Base-by-base conservation (phyloP, 1,140 invertebrate genomes). In the Neodiprion lecontei region DNA sequence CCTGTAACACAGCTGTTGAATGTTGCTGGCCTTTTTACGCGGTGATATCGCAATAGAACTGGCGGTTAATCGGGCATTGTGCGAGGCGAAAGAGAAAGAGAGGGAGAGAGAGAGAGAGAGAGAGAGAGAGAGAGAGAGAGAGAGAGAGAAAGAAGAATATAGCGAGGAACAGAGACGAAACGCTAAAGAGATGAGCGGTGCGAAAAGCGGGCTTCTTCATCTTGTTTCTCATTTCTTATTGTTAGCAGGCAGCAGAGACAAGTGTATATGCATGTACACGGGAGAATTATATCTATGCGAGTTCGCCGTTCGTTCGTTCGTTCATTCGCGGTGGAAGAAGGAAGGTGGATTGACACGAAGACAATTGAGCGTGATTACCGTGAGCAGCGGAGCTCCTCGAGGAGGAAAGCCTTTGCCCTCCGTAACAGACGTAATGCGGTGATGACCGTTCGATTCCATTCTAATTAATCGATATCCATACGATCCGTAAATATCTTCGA, bases 11-110 rank as follows among this genome's bases (percentile, higher is more conserved):
- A 40, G 5, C 28, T 40, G 28, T 40, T 40, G 28, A 3, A 40
- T 40, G 2, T 40, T 40, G 28, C 28, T 40, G 28, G 28, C 28
- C 28, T 40, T 40, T 40, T 2, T 5, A 40, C 28, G 28, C 5
- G 28, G 28, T 40, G 28, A 40, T 40, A 40, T 40, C 28, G 28
- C 28, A 40, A 40, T 40, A 61, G 7, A 12, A 72, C 61, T 12
- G 40, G 70, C 61, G n/a, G 21, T 66, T 49, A 74, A 75, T 49
- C 65, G 69, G 74, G 61, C 75, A 75, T 75, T 74, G 75, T 76
- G 50, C 11, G 12, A 69, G 69, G 47, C 67, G 67, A 68, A 28
- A 68, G 50, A 48, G 23, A 72, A 66, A 67, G 14, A 10, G 48
- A 65, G 53, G 28, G 50, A 17, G 23, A 21, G 17, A 21, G 17